Conservation (phyloP, 2,113 vertebrate genomes). For the Microtus montanus region DNA sequence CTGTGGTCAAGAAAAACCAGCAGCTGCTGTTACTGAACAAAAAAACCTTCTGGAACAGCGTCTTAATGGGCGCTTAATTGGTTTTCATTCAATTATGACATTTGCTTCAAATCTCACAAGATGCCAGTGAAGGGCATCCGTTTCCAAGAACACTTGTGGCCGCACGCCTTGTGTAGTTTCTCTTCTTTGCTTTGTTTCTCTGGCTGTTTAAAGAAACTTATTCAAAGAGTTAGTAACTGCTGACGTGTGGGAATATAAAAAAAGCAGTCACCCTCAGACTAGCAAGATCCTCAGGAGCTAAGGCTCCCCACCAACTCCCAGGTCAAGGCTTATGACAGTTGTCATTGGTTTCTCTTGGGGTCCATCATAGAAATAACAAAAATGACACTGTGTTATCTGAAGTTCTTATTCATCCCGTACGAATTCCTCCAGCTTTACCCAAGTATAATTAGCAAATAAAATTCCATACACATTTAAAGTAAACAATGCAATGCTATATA, state of each 20-base stretch:
- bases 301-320: slow-evolving; percentile 32
- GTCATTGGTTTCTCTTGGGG: not conserved
- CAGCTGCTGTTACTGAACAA: slow-evolving; percentile 41
- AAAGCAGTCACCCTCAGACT: not conserved
- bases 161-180: not conserved
- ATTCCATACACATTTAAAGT: not conserved
- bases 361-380: not conserved
- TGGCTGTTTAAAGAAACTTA: slow-evolving; percentile 45
- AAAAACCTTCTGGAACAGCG: slow-evolving; percentile 40
- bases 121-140: slow-evolving; percentile 3
- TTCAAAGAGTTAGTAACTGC: not conserved
- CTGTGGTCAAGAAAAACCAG: slow-evolving; percentile 26
- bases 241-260: not conserved
- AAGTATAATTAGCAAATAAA: not conserved
- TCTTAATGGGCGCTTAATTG: slow-evolving; percentile 34
- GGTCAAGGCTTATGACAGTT: not conserved
- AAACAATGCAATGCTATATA: not conserved
- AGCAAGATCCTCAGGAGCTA: slow-evolving; percentile 16
- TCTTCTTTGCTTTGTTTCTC: slow-evolving; percentile 2
- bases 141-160: slow-evolving; percentile 45
- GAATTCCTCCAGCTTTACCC: not conserved
- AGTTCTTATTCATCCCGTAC: not conserved
- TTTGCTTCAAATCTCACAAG: slow-evolving; percentile 50
- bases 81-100: slow-evolving; percentile 63
- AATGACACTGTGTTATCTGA: not conserved